Conservation (phyloP, 2,797 vertebrate genomes). For the Hoplostethus atlanticus region DNA sequence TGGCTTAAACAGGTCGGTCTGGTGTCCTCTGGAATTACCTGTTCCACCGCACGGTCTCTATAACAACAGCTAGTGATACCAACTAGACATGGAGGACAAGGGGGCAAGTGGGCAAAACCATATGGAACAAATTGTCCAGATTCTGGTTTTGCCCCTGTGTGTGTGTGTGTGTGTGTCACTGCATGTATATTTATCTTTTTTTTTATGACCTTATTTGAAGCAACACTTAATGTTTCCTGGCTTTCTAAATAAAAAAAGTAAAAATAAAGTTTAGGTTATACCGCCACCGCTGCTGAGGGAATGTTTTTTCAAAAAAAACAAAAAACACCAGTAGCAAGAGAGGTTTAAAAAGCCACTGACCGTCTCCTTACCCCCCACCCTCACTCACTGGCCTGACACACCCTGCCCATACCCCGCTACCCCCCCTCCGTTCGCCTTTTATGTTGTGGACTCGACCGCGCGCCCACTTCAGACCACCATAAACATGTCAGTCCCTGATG, state of each 20-base stretch:
- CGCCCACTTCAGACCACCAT: constrained; percentile 89
- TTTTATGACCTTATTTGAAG: constrained; percentile 80
- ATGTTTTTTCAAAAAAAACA: constrained; percentile 73
- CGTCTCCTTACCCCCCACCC: constrained; percentile 79
- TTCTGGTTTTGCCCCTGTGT: constrained; percentile 66
- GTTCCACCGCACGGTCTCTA: constrained; percentile 11
- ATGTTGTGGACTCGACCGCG: constrained; percentile 85
- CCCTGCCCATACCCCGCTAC: constrained; percentile 76
- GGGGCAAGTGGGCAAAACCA: constrained; percentile 64
- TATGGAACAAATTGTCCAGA: constrained; percentile 81
- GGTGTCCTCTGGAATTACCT: constrained; percentile 41
- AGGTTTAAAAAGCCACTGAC: constrained; percentile 84
- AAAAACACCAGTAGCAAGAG: constrained; percentile 79
- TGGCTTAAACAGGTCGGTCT: constrained; percentile 65
- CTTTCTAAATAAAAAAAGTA: constrained; percentile 85
- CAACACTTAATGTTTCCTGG: constrained; percentile 84
- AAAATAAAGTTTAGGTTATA: constrained; percentile 84
- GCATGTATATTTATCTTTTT: constrained; percentile 86
- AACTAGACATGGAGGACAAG: constrained; percentile 43
- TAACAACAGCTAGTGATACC: constrained; percentile 41
- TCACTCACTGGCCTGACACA: constrained; percentile 72
- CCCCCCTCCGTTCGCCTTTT: constrained; percentile 77
- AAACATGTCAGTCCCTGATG: constrained; percentile 89
- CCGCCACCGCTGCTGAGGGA: constrained; percentile 67
- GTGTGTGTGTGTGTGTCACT: constrained; percentile 44